Evolutionary conservation across 2,113 vertebrate species (phyloP).

Genomic region (Urocitellus parryii): DNA sequence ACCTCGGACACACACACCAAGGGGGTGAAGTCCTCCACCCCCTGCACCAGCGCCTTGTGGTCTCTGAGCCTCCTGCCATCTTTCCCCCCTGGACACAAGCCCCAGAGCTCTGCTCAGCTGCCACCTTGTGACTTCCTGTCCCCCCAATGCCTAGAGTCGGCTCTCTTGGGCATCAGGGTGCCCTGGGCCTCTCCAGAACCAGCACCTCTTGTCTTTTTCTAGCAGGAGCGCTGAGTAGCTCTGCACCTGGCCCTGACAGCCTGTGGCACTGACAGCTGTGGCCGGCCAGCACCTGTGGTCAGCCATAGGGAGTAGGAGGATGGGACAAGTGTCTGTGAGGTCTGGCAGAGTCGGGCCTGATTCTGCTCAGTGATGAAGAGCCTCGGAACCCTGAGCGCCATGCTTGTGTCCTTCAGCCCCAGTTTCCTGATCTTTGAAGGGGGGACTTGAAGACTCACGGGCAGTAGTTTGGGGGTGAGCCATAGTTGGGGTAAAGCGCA

Average conservation of each 20-base stretch:
- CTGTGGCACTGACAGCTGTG: neutral
- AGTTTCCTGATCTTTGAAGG: conserved; percentile 11
- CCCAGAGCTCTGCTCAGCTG: neutral
- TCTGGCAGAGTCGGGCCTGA: neutral
- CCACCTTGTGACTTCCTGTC: neutral
- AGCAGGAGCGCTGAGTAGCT: neutral
- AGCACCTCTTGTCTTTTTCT: neutral
- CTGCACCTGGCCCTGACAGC: neutral
- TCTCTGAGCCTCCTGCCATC: neutral
- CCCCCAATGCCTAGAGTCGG: neutral
- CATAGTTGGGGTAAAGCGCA: neutral
- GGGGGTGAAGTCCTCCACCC: neutral
- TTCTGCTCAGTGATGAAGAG: neutral
- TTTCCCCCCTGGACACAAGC: neutral
- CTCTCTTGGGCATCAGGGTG: neutral
- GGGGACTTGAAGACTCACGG: neutral
- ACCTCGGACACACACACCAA: neutral
- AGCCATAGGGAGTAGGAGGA: too few species aligned
- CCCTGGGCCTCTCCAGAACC: neutral
- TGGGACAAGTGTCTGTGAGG: neutral
- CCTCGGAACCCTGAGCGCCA: neutral
- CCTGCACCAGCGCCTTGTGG: neutral
- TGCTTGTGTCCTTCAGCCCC: neutral
- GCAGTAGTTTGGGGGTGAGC: neutral
- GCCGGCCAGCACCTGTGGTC: too few species aligned